Percentiles rank a stretch among this genome's conserved stretches.
These are phyloP conservation scores for Prenolepis imparis DNA, from an alignment of 2,888 invertebrate species.

Conservation along the genomic window DNA sequence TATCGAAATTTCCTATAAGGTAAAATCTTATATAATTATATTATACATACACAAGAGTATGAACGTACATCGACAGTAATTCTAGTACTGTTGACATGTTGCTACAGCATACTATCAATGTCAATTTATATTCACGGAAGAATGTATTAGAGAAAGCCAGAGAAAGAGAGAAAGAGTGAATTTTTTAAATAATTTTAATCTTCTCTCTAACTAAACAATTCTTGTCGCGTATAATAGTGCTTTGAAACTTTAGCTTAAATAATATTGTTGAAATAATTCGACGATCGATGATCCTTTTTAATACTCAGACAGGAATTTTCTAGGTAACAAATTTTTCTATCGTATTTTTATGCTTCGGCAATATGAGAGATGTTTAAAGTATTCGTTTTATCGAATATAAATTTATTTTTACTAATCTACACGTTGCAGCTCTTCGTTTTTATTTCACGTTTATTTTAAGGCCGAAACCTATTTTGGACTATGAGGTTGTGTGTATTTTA, in stretches of 20 bases:
- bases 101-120: slow-evolving; percentile 11
- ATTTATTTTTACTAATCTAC: neutral
- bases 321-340: slow-evolving; percentile 13
- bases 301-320: slow-evolving; percentile 35
- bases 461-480: neutral
- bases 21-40: slow-evolving; percentile 34
- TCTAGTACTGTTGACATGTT: slow-evolving; percentile 23
- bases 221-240: neutral
- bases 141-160: neutral
- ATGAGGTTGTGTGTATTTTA: slow-evolving; percentile 36
- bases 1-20: slow-evolving; percentile 13
- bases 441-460: slow-evolving; percentile 20
- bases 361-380: neutral
- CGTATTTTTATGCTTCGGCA: slow-evolving; percentile 18
- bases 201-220: neutral
- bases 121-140: slow-evolving; percentile 18
- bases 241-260: neutral
- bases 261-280: slow-evolving; percentile 27
- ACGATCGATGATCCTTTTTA: slow-evolving; percentile 9
- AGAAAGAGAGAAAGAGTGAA: neutral
- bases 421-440: slow-evolving; percentile 23
- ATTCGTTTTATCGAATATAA: neutral
- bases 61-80: slow-evolving; percentile 24
- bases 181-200: neutral
- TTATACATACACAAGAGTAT: neutral